Base-by-base conservation (phyloP, 2,888 invertebrate species). In the Drosophila tripunctata region DNA sequence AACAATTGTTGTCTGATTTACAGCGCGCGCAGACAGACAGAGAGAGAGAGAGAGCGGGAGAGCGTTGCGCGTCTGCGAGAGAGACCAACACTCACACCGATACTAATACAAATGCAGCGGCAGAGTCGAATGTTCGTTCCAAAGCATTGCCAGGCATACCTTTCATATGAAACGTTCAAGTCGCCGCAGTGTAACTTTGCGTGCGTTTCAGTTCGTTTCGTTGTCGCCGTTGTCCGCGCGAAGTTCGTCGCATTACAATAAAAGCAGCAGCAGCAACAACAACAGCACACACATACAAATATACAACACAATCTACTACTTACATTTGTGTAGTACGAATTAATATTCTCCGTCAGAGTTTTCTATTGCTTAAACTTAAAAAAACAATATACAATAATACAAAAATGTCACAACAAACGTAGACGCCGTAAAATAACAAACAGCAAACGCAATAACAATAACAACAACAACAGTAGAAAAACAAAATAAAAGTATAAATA, bases 181-280 rank as follows among this genome's bases (percentile, higher is more conserved):
- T 72, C 60, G 72, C 62, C 80, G 78, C 76, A 77, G 79, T 76
- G 65, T 76, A 72, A 77, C 65, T 80, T 77, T 80, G 77, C 77
- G 73, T 73, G 77, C 81, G 75, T 79, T 70, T 73, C 66, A 77
- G 77, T 80, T 80, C 77, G 77, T 80, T 73, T 77, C 77, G 76
- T 78, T 70, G 66, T 69, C 63, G 67, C 43, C 78, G 62, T 56
- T 66, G 69, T 60, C 68, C 73, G 73, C 73, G 77, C 73, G 71
- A 17, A 70, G 51, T 54, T 76, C 33, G 60, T 73, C 77, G 77
- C 72, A 73, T 71, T 71, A 73, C 72, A 73, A 54, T 56, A 54
- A 57, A n/a, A 60, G 36, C 56, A 74, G 30, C 38, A 61, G 43
- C 24, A 56, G n/a, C 30, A 65, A 27, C 21, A 55, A n/a, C 48